These are phyloP conservation scores for Lysiphlebus fabarum DNA, from an alignment of 1,140 invertebrate genomes.

Conservation along the genomic window DNA sequence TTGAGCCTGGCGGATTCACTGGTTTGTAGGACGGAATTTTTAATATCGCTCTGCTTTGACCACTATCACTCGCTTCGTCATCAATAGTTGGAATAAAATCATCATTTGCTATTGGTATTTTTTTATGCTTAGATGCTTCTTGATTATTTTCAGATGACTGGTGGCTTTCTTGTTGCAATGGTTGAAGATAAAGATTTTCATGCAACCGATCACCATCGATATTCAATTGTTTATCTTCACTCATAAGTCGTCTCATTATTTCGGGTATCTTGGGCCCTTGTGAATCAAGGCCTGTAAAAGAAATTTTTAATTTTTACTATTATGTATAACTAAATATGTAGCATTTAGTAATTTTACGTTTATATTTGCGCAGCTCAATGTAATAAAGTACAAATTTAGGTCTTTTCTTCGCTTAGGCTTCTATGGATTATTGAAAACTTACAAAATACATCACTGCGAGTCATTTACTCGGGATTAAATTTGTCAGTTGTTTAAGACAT, in stretches of 20 bases:
- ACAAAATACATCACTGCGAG: too few species aligned
- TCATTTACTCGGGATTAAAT: too few species aligned
- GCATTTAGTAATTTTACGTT: conserved; percentile 11
- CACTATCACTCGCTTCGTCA: conserved; percentile 57
- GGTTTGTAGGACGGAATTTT: conserved; percentile 91
- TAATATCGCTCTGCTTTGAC: conserved; percentile 68
- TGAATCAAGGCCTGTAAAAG: conserved; percentile 41
- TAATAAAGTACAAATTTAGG: conserved; percentile 16
- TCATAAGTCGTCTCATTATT: conserved; percentile 60
- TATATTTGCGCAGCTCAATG: background rate
- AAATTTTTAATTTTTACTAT: too few species aligned
- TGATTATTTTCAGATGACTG: conserved; percentile 16
- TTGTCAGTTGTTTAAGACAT: too few species aligned
- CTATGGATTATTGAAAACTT: conserved; percentile 53
- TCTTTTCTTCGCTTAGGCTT: conserved; percentile 41
- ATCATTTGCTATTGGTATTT: conserved; percentile 49
- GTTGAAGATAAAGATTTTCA: conserved; percentile 35
- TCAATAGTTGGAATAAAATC: conserved; percentile 52
- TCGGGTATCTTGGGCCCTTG: conserved; percentile 59
- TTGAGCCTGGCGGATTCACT: conserved; percentile 59
- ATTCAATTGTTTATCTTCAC: conserved; percentile 56
- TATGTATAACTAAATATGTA: conserved; percentile 26
- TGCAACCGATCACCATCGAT: conserved; percentile 46
- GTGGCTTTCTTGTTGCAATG: conserved; percentile 38
- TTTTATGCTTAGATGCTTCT: conserved; percentile 33